Conservation (phyloP, 1,140 invertebrate genomes). For the Apis laboriosa region DNA sequence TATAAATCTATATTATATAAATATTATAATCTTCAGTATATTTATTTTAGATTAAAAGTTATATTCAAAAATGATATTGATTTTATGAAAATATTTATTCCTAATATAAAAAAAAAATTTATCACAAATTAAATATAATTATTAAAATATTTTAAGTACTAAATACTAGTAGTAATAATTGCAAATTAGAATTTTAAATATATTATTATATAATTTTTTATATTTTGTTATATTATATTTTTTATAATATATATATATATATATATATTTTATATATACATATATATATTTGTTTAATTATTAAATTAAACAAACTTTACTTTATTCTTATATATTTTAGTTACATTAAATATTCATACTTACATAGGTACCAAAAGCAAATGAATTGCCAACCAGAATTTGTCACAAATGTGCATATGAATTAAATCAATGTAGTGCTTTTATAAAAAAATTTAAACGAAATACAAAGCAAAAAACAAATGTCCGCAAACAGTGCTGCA, state of each 20-base stretch:
- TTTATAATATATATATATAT: background rate
- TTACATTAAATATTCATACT: background rate
- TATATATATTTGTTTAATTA: too few species aligned
- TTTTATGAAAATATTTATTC: background rate
- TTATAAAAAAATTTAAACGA: constrained; percentile 73
- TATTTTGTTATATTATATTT: background rate
- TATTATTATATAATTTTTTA: background rate
- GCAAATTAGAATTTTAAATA: background rate
- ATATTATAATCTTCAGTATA: background rate
- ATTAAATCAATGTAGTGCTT: constrained; percentile 74
- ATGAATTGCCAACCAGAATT: constrained; percentile 66
- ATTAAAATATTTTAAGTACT: background rate
- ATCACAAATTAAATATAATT: background rate
- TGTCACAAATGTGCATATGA: constrained; percentile 79
- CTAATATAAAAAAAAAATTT: background rate
- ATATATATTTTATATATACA: background rate
- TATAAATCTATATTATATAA: background rate
- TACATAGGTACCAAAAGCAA: constrained; percentile 55
- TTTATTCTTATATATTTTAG: background rate
- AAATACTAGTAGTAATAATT: background rate
- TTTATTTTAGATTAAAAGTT: background rate
- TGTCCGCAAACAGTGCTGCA: constrained; percentile 46
- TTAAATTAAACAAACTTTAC: background rate
- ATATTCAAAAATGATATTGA: background rate
- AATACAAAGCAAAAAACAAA: background rate